phyloP scores from a whole-genome alignment of 2,888 invertebrate species.

The Oasisia sp. region DNA sequence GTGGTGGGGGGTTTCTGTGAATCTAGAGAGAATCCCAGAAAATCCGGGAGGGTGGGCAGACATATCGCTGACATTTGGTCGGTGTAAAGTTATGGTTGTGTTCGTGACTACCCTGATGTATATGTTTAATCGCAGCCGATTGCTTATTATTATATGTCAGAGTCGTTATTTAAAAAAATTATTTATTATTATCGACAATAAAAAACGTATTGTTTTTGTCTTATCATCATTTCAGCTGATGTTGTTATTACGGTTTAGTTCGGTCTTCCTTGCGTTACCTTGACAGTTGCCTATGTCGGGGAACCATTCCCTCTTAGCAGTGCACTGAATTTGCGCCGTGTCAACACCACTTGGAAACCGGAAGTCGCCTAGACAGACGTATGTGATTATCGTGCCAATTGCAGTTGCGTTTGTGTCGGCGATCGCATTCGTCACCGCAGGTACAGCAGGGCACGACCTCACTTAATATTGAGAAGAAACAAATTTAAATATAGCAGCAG shows the following conservation, averaged over 20 bases:
- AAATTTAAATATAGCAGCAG: not conserved
- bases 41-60: too few species aligned
- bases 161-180: not conserved
- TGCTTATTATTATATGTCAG: not conserved
- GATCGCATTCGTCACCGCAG: not conserved
- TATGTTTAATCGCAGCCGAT: not conserved
- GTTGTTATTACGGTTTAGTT: not conserved
- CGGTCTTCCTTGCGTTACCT: not conserved
- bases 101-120: not conserved
- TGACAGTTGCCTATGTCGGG: not conserved
- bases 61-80: not conserved
- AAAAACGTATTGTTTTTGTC: not conserved
- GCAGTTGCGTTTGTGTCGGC: not conserved
- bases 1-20: too few species aligned
- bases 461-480: not conserved
- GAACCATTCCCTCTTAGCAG: not conserved
- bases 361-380: not conserved
- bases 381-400: not conserved
- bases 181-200: not conserved
- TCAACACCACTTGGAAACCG: not conserved
- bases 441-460: not conserved
- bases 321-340: not conserved
- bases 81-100: not conserved
- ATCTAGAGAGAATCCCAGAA: too few species aligned
- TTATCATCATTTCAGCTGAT: not conserved